Evolutionary conservation across 2,797 vertebrate genomes (phyloP), one percentile per base, ranked within the genome.

Genomic region (Babyrousa celebensis): DNA sequence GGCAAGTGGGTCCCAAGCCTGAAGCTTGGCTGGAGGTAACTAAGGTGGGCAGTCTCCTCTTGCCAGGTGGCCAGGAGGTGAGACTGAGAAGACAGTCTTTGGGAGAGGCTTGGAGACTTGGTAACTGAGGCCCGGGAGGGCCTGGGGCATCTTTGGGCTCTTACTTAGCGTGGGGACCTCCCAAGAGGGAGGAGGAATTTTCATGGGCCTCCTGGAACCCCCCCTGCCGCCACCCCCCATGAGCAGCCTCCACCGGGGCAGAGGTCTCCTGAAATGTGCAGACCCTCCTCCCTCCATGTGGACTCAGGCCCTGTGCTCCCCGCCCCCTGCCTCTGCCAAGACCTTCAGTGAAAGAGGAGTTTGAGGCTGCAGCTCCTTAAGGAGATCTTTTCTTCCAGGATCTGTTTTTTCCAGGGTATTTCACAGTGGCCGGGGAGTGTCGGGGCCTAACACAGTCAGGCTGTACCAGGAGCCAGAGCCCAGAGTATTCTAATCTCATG

Each of bases 401-500:
- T 79, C 85, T 97, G 93, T 96, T 98, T 97, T 97, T 97, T 92
- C 89, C 96, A 97, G 95, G 97, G 97, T 97, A 87, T 98, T 99
- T 98, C 98, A 65, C 97, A 96, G 96, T 97, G 97, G 96, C 98
- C 70, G 98, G 97, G 97, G 94, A 98, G 97, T 98, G 98, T 97
- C 95, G 95, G 98, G 98, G 98, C 98, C 98, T 98, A 98, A 98
- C 98, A 98, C 98, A 98, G 98, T 97, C 98, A 99, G 98, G 98
- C 98, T 97, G 98, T 99, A 99, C 98, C 98, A 99, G 98, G 98
- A 98, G 96, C 98, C 98, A 97, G 98, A 98, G 98, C 97, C 98
- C 96, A 95, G 97, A 98, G 98, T 98, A 98, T 98, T 98, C 98
- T 98, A 99, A 99, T 99, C 98, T 99, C 98, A 98, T 98, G 98